Evolutionary conservation across 2,888 invertebrate species (phyloP).

Genomic region (Colostygia pectinataria): DNA sequence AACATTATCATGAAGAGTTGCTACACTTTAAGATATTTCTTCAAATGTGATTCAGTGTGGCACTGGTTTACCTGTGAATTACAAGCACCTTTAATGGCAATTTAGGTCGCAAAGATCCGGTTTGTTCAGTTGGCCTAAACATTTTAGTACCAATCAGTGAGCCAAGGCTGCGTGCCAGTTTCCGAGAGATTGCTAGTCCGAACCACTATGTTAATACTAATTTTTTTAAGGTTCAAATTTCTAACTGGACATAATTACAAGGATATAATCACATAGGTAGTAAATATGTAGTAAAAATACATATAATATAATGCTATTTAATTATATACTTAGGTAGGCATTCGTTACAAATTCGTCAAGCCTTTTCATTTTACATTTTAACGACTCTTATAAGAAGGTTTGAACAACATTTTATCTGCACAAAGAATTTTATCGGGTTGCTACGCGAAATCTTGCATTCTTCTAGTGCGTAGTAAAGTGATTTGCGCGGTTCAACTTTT

Average conservation of each 20-base stretch:
- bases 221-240: constrained; percentile 9
- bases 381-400: not conserved
- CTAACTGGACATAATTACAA: not conserved
- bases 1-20: constrained; percentile 57
- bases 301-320: no score
- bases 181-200: constrained; percentile 35
- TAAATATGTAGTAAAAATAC: no score
- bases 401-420: constrained; percentile 19
- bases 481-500: constrained; percentile 39
- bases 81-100: constrained; percentile 64
- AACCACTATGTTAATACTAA: constrained; percentile 23
- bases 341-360: no score
- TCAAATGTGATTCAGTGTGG: constrained; percentile 53
- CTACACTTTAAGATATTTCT: constrained; percentile 25
- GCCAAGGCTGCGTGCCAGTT: constrained; percentile 58
- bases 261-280: no score
- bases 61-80: constrained; percentile 55
- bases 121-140: constrained; percentile 63
- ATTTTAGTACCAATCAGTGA: constrained; percentile 61
- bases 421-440: constrained; percentile 29
- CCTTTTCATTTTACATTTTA: not conserved
- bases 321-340: no score
- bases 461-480: constrained; percentile 41
- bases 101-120: constrained; percentile 72
- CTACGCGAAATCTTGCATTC: constrained; percentile 38